Conservation (phyloP, 2,888 invertebrate genomes). For the Odontomyia ornata region DNA sequence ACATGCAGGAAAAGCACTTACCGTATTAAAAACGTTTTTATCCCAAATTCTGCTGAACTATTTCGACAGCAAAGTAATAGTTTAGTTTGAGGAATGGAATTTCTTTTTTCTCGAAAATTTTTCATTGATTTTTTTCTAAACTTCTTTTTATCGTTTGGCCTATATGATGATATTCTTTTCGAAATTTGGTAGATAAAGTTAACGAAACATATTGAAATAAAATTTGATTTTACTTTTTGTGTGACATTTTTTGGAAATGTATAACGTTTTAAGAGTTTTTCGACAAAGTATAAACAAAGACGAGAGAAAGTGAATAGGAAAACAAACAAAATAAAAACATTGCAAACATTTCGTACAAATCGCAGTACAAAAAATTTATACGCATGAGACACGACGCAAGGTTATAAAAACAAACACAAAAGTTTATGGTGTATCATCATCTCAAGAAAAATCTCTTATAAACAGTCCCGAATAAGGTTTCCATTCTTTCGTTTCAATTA, state of each 20-base stretch:
- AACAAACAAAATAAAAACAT: slow-evolving; percentile 36
- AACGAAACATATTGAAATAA: neutral
- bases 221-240: slow-evolving; percentile 30
- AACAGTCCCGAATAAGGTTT: neutral
- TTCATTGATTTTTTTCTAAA: too few relatives aligned
- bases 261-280: slow-evolving; percentile 15
- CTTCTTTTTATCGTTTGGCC: slow-evolving; percentile 35
- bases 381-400: neutral
- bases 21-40: slow-evolving; percentile 49
- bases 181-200: neutral
- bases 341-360: slow-evolving; percentile 51
- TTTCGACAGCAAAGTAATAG: slow-evolving; percentile 1
- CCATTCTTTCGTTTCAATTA: neutral
- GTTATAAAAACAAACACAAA: neutral
- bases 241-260: slow-evolving; percentile 11
- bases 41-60: slow-evolving; percentile 50
- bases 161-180: slow-evolving; percentile 42
- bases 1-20: slow-evolving; percentile 49
- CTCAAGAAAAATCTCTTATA: slow-evolving; percentile 11
- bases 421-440: slow-evolving; percentile 15
- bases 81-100: slow-evolving; percentile 22
- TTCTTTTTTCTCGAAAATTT: slow-evolving; percentile 19
- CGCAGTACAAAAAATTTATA: slow-evolving; percentile 49
- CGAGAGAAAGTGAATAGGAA: slow-evolving; percentile 2
- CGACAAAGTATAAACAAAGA: neutral